A percentile compares a stretch with the other conserved stretches of the same genome.
Evolutionary conservation across 2,888 invertebrate species (phyloP).

Genomic region (Disparrhopalites patrizii): DNA sequence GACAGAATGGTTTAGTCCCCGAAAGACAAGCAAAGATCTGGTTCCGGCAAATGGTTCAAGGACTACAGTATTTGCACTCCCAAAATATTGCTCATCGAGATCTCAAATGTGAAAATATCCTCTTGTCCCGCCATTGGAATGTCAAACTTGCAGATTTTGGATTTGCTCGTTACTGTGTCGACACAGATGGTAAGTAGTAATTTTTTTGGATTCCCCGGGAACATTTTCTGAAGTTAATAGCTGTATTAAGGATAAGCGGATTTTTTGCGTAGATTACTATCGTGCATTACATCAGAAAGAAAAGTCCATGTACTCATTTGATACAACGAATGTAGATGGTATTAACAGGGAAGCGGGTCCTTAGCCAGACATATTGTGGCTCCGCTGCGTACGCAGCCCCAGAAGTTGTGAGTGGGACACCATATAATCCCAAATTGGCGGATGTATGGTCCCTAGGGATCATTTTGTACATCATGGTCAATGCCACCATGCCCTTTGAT

Average conservation of each 20-base stretch:
- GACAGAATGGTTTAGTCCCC: conserved; percentile 69
- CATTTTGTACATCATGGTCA: conserved; percentile 88
- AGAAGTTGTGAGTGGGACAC: conserved; percentile 84
- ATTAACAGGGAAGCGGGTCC: conserved; percentile 65
- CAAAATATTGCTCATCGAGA: conserved; percentile 85
- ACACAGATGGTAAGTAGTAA: conserved; percentile 44
- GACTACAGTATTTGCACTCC: conserved; percentile 75
- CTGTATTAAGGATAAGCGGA: too few relatives aligned
- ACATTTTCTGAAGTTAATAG: too few relatives aligned
- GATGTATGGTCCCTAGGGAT: conserved; percentile 93
- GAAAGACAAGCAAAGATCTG: conserved; percentile 75
- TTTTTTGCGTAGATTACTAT: too few relatives aligned
- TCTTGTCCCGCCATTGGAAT: conserved; percentile 76
- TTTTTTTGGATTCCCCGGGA: too few relatives aligned
- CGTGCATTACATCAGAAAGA: too few relatives aligned
- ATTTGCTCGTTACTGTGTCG: conserved; percentile 67
- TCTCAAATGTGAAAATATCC: conserved; percentile 77
- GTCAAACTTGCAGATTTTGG: conserved; percentile 93
- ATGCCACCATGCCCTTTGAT: conserved; percentile 91
- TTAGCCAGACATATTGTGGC: conserved; percentile 92
- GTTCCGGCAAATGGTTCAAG: conserved; percentile 81
- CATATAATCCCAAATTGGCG: conserved; percentile 81
- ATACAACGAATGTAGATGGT: too few relatives aligned
- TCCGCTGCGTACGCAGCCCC: conserved; percentile 97
- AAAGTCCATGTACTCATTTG: too few relatives aligned